These are phyloP conservation scores for Cyclopterus lumpus DNA, from an alignment of 2,797 vertebrate genomes.

Conservation along the genomic window DNA sequence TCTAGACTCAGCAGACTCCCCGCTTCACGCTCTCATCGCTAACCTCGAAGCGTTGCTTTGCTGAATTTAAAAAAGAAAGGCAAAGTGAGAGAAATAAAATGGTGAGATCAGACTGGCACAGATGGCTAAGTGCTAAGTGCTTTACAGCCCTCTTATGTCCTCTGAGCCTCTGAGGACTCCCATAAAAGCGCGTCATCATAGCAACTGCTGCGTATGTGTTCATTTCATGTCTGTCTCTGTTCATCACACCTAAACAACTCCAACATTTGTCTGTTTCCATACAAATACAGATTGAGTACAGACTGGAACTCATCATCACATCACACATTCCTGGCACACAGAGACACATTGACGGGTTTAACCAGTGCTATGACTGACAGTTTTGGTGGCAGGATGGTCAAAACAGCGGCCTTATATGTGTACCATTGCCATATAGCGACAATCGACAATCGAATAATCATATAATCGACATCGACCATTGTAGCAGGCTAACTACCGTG, in stretches of 20 bases:
- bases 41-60: background rate
- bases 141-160: slow-evolving; percentile 17
- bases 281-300: background rate
- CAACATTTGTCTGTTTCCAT: background rate
- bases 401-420: too few relatives aligned
- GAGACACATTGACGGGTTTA: background rate
- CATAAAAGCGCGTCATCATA: slow-evolving; percentile 22
- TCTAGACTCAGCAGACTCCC: background rate
- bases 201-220: slow-evolving; percentile 7
- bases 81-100: background rate
- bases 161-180: background rate
- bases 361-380: background rate
- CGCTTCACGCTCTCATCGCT: background rate
- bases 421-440: too few relatives aligned
- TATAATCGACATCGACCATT: too few relatives aligned
- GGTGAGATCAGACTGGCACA: background rate
- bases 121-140: slow-evolving; percentile 32
- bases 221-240: slow-evolving; percentile 9
- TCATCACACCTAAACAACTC: background rate
- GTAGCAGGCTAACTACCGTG: too few relatives aligned
- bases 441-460: too few relatives aligned
- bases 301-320: background rate
- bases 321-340: slow-evolving; percentile 4
- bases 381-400: background rate
- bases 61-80: background rate